Evolutionary conservation across 2,888 invertebrate species (phyloP).

Genomic region (Tenodera sinensis): DNA sequence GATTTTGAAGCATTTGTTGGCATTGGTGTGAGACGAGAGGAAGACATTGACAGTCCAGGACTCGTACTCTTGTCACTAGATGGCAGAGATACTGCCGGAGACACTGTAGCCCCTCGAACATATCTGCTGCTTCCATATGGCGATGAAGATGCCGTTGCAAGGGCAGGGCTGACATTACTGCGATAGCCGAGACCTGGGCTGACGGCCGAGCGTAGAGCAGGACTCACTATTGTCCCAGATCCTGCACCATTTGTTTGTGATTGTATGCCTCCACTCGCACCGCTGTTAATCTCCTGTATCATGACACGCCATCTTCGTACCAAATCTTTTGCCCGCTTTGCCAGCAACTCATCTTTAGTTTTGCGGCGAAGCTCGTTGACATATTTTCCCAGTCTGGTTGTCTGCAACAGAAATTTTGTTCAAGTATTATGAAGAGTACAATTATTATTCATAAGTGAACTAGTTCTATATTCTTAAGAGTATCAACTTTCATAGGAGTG

Average conservation of each 20-base stretch:
- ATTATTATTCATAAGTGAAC: no score
- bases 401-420: constrained; percentile 51
- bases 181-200: constrained; percentile 8
- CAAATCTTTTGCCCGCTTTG: constrained; percentile 85
- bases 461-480: no score
- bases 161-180: not conserved
- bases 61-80: constrained; percentile 28
- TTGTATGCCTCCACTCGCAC: not conserved
- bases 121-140: not conserved
- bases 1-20: not conserved
- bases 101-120: not conserved
- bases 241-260: constrained; percentile 38
- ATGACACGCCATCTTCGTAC: constrained; percentile 90
- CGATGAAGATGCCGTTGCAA: not conserved
- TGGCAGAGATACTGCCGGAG: constrained; percentile 11
- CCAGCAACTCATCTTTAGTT: constrained; percentile 77
- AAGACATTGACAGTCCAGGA: constrained; percentile 20
- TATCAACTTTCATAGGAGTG: no score
- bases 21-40: not conserved
- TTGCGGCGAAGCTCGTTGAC: constrained; percentile 88
- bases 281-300: constrained; percentile 53
- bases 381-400: constrained; percentile 90
- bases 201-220: not conserved
- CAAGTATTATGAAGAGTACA: no score
- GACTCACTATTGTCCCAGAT: constrained; percentile 5